These are phyloP conservation scores for Fistularia commersonii DNA, from an alignment of 2,797 vertebrate species.

Conservation along the genomic window DNA sequence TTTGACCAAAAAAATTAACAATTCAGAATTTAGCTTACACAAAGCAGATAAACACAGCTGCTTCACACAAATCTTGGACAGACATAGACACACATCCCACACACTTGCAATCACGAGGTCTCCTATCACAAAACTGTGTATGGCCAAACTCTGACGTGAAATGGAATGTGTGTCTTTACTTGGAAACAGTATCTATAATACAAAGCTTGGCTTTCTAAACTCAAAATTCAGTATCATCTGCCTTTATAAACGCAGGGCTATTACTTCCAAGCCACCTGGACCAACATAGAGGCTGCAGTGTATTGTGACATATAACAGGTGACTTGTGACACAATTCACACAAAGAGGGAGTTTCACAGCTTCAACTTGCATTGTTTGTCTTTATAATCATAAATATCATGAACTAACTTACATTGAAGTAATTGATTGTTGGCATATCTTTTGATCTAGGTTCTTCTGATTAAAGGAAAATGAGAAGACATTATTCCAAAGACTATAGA, in stretches of 20 bases:
- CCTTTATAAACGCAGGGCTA: slow-evolving; percentile 68
- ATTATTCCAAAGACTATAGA: too few species aligned
- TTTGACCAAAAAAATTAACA: slow-evolving; percentile 37
- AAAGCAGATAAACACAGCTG: slow-evolving; percentile 76
- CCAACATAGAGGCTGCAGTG: slow-evolving; percentile 68
- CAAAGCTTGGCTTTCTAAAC: slow-evolving; percentile 72
- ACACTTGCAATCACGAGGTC: slow-evolving; percentile 66
- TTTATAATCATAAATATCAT: too few species aligned
- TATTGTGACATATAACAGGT: slow-evolving; percentile 28
- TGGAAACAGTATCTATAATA: slow-evolving; percentile 57
- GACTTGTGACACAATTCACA: too few species aligned
- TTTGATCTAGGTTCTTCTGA: too few species aligned
- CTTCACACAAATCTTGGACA: slow-evolving; percentile 39
- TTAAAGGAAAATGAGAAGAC: too few species aligned
- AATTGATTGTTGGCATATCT: too few species aligned
- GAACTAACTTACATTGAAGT: too few species aligned
- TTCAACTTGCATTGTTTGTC: too few species aligned
- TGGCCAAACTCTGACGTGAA: slow-evolving; percentile 52
- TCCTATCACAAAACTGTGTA: slow-evolving; percentile 65
- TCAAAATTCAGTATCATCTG: slow-evolving; percentile 73
- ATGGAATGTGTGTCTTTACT: slow-evolving; percentile 35
- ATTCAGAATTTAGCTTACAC: slow-evolving; percentile 52
- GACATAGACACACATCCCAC: slow-evolving; percentile 45
- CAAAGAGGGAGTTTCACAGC: not conserved
- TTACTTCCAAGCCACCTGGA: slow-evolving; percentile 72